Conservation (phyloP, 92 coral and sea anemone species). For the Desmophyllum pertusum region DNA sequence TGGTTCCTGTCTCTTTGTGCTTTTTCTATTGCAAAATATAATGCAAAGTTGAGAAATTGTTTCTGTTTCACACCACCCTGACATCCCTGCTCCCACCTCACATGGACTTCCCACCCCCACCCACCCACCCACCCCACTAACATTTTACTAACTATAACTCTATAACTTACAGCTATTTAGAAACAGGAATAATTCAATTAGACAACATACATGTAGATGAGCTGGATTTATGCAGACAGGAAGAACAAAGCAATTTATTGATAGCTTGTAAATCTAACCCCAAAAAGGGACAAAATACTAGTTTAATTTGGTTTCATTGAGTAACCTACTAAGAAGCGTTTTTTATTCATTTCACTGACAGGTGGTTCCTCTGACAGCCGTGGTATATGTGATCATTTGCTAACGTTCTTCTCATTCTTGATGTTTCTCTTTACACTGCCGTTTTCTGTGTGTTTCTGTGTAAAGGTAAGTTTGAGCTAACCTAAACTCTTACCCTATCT, state of each 20-base stretch:
- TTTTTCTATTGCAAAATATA: no score
- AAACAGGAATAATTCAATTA: not conserved
- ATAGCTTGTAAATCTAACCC: not conserved
- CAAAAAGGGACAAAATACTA: not conserved
- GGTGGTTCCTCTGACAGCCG: conserved; percentile 46
- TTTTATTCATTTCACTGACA: not conserved
- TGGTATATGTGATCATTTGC: conserved; percentile 61
- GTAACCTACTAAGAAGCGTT: no score
- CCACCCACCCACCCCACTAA: no score
- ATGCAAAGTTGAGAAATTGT: no score
- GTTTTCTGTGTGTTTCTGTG: conserved; percentile 63
- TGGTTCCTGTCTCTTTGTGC: no score
- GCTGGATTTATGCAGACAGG: not conserved
- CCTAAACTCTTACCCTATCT: not conserved
- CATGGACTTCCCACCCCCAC: no score
- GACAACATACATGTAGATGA: not conserved
- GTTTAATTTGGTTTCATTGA: not conserved
- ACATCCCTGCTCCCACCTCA: no score
- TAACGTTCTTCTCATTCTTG: conserved; percentile 65
- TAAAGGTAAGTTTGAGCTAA: conserved; percentile 59
- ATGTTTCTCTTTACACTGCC: conserved; percentile 72
- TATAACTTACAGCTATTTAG: not conserved
- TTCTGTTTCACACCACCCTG: no score
- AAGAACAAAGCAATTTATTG: not conserved
- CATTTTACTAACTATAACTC: no score